Evolutionary conservation across 2,113 vertebrate species (phyloP).

Genomic region (Toxostoma redivivum): DNA sequence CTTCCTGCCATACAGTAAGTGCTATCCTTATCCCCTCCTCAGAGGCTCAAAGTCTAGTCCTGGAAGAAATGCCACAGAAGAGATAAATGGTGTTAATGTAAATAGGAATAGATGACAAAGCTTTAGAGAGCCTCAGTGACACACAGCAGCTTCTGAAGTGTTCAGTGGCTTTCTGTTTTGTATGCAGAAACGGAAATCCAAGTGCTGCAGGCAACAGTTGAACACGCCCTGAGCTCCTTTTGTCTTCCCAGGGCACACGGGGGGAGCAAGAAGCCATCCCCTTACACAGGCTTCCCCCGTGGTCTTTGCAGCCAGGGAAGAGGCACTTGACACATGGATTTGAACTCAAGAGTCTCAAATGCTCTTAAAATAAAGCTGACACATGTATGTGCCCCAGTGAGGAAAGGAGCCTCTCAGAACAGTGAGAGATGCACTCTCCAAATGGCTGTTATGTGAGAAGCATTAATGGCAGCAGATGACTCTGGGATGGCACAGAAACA

Average conservation of each 20-base stretch:
- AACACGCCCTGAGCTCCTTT: not conserved
- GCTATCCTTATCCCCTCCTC: not conserved
- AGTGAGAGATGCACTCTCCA: not conserved
- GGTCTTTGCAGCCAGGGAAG: not conserved
- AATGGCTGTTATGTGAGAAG: not conserved
- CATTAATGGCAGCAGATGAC: not conserved
- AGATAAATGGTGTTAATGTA: not conserved
- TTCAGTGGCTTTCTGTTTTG: not conserved
- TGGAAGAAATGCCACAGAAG: not conserved
- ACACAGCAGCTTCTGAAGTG: not conserved
- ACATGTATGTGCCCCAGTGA: not conserved
- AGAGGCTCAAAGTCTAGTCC: not conserved
- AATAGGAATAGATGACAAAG: not conserved
- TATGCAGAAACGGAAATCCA: not conserved
- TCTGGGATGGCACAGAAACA: not conserved
- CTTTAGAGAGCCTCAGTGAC: not conserved
- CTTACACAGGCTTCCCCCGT: not conserved
- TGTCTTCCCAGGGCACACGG: not conserved
- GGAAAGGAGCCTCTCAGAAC: not conserved
- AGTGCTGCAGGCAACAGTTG: not conserved
- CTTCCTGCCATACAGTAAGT: constrained; percentile 27
- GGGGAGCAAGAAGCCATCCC: not conserved
- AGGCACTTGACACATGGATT: not conserved
- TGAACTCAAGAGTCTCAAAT: not conserved
- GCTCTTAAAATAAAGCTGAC: not conserved